These are phyloP conservation scores for Eueides isabella DNA, from an alignment of 1,140 invertebrate genomes.

Conservation along the genomic window DNA sequence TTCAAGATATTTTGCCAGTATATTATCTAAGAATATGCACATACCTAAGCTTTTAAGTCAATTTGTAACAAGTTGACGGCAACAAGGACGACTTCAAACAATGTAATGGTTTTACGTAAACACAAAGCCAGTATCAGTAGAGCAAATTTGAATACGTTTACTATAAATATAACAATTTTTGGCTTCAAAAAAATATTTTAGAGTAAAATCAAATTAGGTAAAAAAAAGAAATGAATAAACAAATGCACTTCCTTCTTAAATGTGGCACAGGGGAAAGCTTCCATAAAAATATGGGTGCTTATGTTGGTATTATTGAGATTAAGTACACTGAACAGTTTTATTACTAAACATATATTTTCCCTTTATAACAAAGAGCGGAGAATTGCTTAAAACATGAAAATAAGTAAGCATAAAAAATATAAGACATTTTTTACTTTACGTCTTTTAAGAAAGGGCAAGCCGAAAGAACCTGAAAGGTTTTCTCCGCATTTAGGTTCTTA, in stretches of 20 bases:
- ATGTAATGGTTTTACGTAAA: slow-evolving; percentile 13
- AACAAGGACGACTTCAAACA: slow-evolving; percentile 8
- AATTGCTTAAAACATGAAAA: no score
- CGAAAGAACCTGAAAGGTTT: no score
- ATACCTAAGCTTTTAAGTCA: slow-evolving; percentile 10
- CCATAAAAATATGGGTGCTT: not conserved
- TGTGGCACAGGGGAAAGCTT: not conserved
- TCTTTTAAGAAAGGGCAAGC: no score
- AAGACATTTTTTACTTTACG: no score
- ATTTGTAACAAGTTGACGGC: slow-evolving; percentile 7
- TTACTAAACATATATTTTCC: not conserved
- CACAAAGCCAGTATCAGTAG: not conserved
- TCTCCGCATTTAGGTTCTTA: no score
- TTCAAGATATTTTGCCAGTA: not conserved
- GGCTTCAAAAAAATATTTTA: not conserved
- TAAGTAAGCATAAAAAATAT: no score
- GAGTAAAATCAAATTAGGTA: not conserved
- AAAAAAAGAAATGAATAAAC: not conserved
- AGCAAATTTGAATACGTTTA: not conserved
- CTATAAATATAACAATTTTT: not conserved
- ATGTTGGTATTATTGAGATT: not conserved
- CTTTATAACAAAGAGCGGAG: not conserved
- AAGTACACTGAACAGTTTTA: not conserved
- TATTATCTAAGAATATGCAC: not conserved
- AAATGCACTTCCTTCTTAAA: not conserved